These are phyloP conservation scores for Notothenia rossii DNA, from an alignment of 2,113 vertebrate species.

Conservation along the genomic window DNA sequence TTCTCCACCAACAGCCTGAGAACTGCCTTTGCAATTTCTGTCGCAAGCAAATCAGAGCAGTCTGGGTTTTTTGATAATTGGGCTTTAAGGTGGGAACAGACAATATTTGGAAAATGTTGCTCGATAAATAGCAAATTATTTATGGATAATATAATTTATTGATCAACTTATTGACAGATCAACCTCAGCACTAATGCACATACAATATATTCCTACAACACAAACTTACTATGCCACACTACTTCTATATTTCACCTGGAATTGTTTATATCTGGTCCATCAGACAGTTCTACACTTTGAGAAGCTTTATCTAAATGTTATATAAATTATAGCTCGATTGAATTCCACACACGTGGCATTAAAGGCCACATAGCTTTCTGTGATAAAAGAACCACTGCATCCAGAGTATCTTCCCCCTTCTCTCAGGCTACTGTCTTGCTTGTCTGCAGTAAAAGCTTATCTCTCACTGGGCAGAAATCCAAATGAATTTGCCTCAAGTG, in stretches of 20 bases:
- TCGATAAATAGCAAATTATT: neutral
- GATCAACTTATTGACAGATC: neutral
- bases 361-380: conserved; percentile 34
- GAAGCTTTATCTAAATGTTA: neutral
- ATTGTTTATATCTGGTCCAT: neutral
- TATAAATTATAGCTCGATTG: conserved; percentile 29
- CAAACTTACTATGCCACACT: neutral
- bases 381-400: conserved; percentile 49
- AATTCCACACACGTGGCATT: conserved; percentile 41
- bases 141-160: neutral
- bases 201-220: neutral
- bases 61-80: neutral
- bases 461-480: conserved; percentile 70
- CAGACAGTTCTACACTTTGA: conserved; percentile 5
- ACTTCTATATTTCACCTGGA: neutral
- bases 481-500: conserved; percentile 79
- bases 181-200: neutral
- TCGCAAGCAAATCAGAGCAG: too few species aligned
- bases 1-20: too few species aligned
- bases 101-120: neutral
- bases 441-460: conserved; percentile 66
- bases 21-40: too few species aligned
- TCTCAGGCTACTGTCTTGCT: conserved; percentile 56
- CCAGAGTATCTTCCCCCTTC: conserved; percentile 48
- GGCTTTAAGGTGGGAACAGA: neutral